Evolutionary conservation across 2,888 invertebrate species (phyloP), one percentile per base, ranked within the genome.

Genomic region (Melangyna quadrimaculata): DNA sequence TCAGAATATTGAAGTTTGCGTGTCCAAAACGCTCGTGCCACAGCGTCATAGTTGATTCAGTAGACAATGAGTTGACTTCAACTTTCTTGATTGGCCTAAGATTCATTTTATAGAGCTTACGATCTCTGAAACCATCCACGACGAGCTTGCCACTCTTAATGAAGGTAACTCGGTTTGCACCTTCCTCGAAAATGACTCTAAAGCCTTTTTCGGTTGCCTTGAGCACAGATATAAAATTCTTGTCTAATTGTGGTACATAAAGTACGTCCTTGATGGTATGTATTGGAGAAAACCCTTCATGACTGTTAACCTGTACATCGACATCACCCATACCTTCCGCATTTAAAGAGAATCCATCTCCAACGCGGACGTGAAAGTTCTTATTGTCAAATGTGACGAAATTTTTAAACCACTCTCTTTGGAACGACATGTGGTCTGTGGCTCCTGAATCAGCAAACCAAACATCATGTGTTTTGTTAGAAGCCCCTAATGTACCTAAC

Each of bases 351-450:
- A 51, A 51, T 2, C 51, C 51, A 51, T 51, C 51, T 12, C 51
- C 51, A 51, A 51, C 32, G 2, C 55, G 32, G 4, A 81, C 78
- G 12, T 63, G 48, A 61, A 63, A 51, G 35, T 40, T 12, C 2
- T 61, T 40, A 17, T n/a, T n/a, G n/a, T n/a, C n/a, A n/a, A n/a
- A n/a, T n/a, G n/a, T n/a, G n/a, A n/a, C n/a, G n/a, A n/a, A n/a
- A n/a, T n/a, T 27, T 75, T 72, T 51, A 32, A 78, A 74, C 19
- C 53, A 74, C 71, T 84, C 71, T 69, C 72, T 79, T 65, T 84
- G 82, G 51, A 87, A 87, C 1, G 63, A 75, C 87, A 88, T 88
- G 53, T 88, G 87, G 63, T 88, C 86, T 24, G 87, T 88, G 7
- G 88, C 88, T 27, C 87, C 77, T 22, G 87, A 87, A 77, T 87